Evolutionary conservation across 2,888 invertebrate genomes (phyloP), one percentile per base, ranked within the genome.

Genomic region (Azorinus chamasolen): DNA sequence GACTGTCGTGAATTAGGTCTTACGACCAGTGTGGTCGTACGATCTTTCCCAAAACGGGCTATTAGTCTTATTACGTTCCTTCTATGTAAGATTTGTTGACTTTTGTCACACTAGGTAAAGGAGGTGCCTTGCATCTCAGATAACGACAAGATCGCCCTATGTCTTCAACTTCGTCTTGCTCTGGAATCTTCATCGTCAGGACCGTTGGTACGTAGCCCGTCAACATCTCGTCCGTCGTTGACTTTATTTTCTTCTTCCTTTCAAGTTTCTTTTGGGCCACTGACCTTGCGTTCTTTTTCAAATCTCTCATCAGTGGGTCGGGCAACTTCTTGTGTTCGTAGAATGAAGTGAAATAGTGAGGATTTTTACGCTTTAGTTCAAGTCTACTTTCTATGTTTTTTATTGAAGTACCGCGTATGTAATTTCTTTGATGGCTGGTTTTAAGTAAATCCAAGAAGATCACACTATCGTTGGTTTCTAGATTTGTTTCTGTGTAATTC

Each of bases 401-500:
- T 20, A 89, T 86, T 22, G 77, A 65, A 2, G 73, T 79, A 12
- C 65, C 71, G 8, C 86, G 76, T 12, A 84, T 68, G 10, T 79
- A 64, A 59, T 83, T 86, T 14, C 68, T 76, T 45, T 81, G 71
- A 46, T 87, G 85, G 10, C 87, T 83, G 16, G 65, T 83, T 51
- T 81, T 83, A 14, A 89, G 61, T n/a, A 89, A 65, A 53, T 89
- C 86, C 4, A 84, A 63, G 57, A 89, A 88, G 58, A 89, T 87
- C 8, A 86, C 57, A 39, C 83, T 74, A 53, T 87, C 83, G 64
- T 89, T 89, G 32, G 80, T 76, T 55, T 84, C 83, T 8, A 85
- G 77, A 68, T 89, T 89, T 1, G 86, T 87, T 51, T 85, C 83
- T 2, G 89, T 84, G 66, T 89, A 89, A 54, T 82, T 86, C 55